Base-by-base conservation (phyloP, 2,113 vertebrate genomes). In the Laticauda colubrina region DNA sequence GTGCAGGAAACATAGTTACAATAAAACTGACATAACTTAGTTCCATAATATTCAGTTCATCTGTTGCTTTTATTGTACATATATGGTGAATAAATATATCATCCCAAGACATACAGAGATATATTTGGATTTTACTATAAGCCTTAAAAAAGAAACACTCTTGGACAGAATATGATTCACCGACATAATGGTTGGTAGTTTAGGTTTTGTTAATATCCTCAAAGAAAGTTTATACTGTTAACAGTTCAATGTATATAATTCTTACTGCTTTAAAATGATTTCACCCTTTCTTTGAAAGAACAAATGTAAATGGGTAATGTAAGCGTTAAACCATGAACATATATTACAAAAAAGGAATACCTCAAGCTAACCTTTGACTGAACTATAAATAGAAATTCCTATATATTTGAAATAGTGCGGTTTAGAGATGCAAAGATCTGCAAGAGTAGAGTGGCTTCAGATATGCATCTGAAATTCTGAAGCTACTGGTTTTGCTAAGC, bases 1-100 rank as follows among this genome's bases (percentile, higher is more conserved):
- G 64, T 59, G n/a, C 93, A 97, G 94, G 87, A 96, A 97, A 97
- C 97, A 97, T 94, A 96, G 95, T 96, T 95, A 95, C 91, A 95
- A 91, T 7, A 96, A 92, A 92, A 95, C 91, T 95, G 96, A 96
- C 93, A 90, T 93, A 93, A 94, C 96, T 96, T 93, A 95, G 75
- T 96, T 95, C 93, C 94, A 90, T 85, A 93, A 11, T n/a, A 86
- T 93, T 94, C 96, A n/a, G 56, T 94, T 94, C 96, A 94, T 89
- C 54, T 39, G 91, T 93, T 94, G 90, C 95, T 96, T 96, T 88
- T 94, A 92, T 94, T 55, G 89, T 95, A 95, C 93, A 95, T 56
- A 94, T 90, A 88, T 92, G 92, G 95, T 97, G n/a, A 94, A 92
- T 96, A 97, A 96, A 97, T 95, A 95, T 87, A 94, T 92, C 93